These are phyloP conservation scores for Sericinus montela DNA, from an alignment of 2,888 invertebrate species.

Conservation along the genomic window DNA sequence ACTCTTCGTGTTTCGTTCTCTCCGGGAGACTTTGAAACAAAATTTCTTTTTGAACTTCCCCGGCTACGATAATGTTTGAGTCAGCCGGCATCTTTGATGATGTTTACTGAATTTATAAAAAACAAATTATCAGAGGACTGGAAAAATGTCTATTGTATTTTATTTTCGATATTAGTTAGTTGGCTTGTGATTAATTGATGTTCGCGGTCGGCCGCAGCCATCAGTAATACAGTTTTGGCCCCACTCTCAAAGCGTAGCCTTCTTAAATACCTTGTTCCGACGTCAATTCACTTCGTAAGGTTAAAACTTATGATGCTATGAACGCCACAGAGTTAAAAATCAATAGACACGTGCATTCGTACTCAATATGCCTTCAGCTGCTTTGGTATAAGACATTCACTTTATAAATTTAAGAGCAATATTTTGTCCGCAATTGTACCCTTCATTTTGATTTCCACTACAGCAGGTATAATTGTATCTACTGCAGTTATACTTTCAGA, in stretches of 20 bases:
- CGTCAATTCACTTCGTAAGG: conserved; percentile 68
- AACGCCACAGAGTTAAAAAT: conserved; percentile 24
- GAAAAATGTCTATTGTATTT: conserved; percentile 27
- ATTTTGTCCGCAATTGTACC: too few species aligned
- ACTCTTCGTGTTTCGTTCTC: conserved; percentile 83
- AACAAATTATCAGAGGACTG: neutral
- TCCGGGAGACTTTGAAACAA: conserved; percentile 81
- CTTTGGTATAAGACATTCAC: too few species aligned
- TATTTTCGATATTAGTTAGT: conserved; percentile 18
- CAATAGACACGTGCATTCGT: conserved; percentile 10
- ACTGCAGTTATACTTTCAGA: too few species aligned
- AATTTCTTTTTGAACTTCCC: conserved; percentile 42
- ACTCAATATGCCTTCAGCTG: too few species aligned
- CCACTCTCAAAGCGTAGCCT: conserved; percentile 49
- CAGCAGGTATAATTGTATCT: too few species aligned
- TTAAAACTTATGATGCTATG: conserved; percentile 35
- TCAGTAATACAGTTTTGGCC: conserved; percentile 55
- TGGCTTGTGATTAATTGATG: conserved; percentile 23
- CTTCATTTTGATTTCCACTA: too few species aligned
- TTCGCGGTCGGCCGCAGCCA: conserved; percentile 58
- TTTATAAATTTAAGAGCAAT: too few species aligned
- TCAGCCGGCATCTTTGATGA: conserved; percentile 63
- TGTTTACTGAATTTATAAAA: conserved; percentile 21
- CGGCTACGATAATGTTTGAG: conserved; percentile 61
- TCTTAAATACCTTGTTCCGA: conserved; percentile 66